Evolutionary conservation across 1,140 invertebrate species (phyloP).

Genomic region (Phymorhynchus buccinoides): DNA sequence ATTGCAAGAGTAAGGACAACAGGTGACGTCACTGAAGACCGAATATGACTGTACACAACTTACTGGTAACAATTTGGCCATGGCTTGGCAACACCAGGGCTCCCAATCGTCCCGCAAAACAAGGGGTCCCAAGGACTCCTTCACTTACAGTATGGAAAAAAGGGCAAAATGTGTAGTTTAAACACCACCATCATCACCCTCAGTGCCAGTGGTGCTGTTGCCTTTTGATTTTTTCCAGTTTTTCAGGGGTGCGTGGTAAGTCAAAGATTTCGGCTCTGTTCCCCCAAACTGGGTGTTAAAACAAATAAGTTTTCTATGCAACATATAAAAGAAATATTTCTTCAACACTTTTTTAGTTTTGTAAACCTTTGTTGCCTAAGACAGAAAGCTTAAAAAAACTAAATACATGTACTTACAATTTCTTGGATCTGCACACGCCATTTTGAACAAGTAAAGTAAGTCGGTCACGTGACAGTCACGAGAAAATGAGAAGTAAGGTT

Average conservation of each 20-base stretch:
- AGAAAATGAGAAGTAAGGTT: neutral
- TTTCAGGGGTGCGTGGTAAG: neutral
- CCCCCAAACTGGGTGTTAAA: neutral
- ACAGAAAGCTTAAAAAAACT: neutral
- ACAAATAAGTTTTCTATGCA: neutral
- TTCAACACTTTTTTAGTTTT: no score
- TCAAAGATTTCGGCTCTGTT: neutral
- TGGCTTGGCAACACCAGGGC: no score
- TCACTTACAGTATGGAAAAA: no score
- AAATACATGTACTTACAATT: neutral
- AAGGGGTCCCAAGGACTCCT: no score
- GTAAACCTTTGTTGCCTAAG: neutral
- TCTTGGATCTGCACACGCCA: conserved; percentile 23
- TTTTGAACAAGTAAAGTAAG: conserved; percentile 7
- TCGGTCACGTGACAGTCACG: conserved; percentile 21
- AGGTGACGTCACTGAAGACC: no score
- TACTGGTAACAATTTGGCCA: no score
- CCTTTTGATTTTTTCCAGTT: neutral
- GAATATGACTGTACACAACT: no score
- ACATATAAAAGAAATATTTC: neutral
- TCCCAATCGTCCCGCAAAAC: no score
- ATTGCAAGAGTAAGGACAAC: no score
- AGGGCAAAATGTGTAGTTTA: neutral
- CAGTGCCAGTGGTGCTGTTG: no score
- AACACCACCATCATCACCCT: no score